Evolutionary conservation across 2,888 invertebrate species (phyloP).

Genomic region (Drosophila nr. perissopoda): DNA sequence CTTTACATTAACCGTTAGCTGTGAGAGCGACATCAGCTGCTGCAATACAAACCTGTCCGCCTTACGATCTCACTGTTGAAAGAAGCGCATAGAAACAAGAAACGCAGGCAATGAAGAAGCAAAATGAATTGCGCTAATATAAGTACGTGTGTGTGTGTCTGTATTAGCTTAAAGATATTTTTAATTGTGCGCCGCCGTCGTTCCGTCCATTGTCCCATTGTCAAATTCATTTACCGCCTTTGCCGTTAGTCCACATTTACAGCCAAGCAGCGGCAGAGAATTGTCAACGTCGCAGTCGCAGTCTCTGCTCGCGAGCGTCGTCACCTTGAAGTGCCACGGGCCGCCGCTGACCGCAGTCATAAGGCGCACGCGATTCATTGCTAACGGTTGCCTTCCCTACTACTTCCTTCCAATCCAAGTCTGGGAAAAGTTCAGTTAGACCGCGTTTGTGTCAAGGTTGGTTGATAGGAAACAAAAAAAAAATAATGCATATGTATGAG

Average conservation of each 20-base stretch:
- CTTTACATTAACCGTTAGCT: constrained; percentile 12
- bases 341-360: constrained; percentile 44
- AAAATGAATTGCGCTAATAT: constrained; percentile 33
- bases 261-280: constrained; percentile 33
- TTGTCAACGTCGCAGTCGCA: constrained; percentile 32
- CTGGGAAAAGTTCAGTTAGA: constrained; percentile 12
- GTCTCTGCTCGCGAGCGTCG: constrained; percentile 24
- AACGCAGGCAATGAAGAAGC: constrained; percentile 45
- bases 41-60: constrained; percentile 6
- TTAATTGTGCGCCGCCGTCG: constrained; percentile 59
- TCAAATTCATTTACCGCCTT: constrained; percentile 53
- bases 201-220: constrained; percentile 33
- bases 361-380: constrained; percentile 52
- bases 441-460: constrained; percentile 47
- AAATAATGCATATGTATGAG: constrained; percentile 2
- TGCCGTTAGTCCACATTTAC: constrained; percentile 53
- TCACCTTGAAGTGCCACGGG: constrained; percentile 61
- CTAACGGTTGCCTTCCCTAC: constrained; percentile 28
- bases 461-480: constrained; percentile 4
- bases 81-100: constrained; percentile 27
- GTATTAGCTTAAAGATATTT: constrained; percentile 75
- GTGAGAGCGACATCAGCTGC: constrained; percentile 9
- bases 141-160: constrained; percentile 26
- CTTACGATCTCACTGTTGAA: constrained; percentile 11
- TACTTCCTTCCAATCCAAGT: constrained; percentile 27